Evolutionary conservation across 2,888 invertebrate species (phyloP).

Genomic region (Sarcophaga subvicina): DNA sequence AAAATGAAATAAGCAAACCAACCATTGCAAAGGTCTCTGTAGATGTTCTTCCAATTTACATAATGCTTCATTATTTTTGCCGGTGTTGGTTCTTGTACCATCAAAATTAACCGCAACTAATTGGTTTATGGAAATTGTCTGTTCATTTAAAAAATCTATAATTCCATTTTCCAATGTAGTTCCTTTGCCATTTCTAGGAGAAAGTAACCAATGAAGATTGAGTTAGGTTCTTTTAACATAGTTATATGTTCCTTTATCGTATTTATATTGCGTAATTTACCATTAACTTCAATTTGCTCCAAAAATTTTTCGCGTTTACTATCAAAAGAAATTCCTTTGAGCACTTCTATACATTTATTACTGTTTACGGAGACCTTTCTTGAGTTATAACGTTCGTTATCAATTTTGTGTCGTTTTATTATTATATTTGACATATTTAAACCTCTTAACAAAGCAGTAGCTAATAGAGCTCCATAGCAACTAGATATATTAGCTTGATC

Average conservation of each 20-base stretch:
- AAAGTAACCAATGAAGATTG: no score
- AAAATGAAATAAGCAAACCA: slow-evolving; percentile 37
- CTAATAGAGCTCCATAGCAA: not conserved
- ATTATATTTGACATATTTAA: not conserved
- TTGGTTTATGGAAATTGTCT: not conserved
- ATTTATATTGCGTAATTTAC: no score
- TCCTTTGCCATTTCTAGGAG: no score
- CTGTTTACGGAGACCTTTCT: not conserved
- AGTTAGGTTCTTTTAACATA: no score
- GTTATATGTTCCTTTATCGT: no score
- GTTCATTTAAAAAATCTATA: slow-evolving; percentile 23
- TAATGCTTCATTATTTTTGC: not conserved
- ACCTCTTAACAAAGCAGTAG: not conserved
- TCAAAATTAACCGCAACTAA: slow-evolving; percentile 36
- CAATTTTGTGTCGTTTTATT: not conserved
- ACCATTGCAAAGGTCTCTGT: slow-evolving; percentile 40
- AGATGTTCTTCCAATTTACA: slow-evolving; percentile 10
- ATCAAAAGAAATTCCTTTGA: no score
- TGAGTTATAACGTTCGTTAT: no score
- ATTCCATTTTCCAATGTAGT: not conserved
- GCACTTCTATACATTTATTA: no score
- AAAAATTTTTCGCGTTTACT: no score
- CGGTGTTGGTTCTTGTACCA: slow-evolving; percentile 22
- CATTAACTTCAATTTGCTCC: no score
- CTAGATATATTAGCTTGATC: not conserved